Evolutionary conservation across 2,113 vertebrate species (phyloP), one percentile per base, ranked within the genome.

Genomic region (Tachycineta bicolor): DNA sequence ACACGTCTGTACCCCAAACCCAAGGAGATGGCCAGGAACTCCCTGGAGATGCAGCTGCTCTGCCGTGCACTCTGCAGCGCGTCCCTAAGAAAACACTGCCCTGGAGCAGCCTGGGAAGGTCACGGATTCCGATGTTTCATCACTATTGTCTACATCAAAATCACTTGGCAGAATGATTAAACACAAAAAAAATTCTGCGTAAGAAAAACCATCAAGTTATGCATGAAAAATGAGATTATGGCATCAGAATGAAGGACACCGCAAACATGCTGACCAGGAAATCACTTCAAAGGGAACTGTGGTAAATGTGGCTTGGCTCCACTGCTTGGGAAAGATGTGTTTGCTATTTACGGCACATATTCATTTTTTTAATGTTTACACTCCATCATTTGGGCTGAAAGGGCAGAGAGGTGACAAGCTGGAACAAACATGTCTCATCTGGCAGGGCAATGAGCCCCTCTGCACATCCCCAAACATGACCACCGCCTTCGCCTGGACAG

Each of bases 151-250:
- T 83, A 16, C 90, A 95, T 50, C 53, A 89, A 81, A 92, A 95
- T 91, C 89, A 79, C 49, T 92, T 93, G 77, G 88, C 86, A 95
- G 92, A 95, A 95, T 93, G 96, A 93, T 86, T 93, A 92, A 96
- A 88, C 56, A 93, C 90, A 91, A 59, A 92, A 85, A 92, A 83
- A 83, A 52, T 75, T 49, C 56, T 46, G 73, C 92, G 58, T 90
- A 87, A 87, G 84, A 95, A 94, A 93, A 96, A 50, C 8, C 63
- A 82, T 74, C 83, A 94, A 94, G 93, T 90, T 96, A 96, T 68
- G 96, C 96, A 96, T 97, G 95, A 94, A 95, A 96, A 96, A 97
- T 96, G 88, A 92, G 96, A 96, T 96, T 96, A 96, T 41, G 43
- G 90, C 79, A 92, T 84, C 88, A 62, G 92, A 94, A 86, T 2